Base-by-base conservation (phyloP, 1,140 invertebrate species). In the Drosophila truncata region DNA sequence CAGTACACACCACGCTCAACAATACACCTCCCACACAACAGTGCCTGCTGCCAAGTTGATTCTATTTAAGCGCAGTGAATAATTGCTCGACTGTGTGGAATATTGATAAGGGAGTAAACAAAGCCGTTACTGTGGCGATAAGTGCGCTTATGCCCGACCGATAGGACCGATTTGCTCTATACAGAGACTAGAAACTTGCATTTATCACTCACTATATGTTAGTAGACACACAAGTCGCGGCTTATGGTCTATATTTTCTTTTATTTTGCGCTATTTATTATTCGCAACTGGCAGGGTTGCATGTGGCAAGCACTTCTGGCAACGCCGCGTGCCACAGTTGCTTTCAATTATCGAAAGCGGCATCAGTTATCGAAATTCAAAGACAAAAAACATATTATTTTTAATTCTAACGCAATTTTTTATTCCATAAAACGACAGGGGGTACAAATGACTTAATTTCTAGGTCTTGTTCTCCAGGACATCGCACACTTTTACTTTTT, bases 391-490 rank as follows among this genome's bases (percentile, higher is more conserved):
- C 16, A 50, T 0, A 1, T 8, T n/a, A 47, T 71, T 78, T 16
- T 41, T 69, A 62, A 65, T 80, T 84, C 50, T 80, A 71, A 44
- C 67, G 50, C 54, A 72, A 50, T 69, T 59, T 39, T 85, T 86
- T 83, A 87, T 87, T 87, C 41, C 55, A 69, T 76, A 73, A 79
- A 59, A 52, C 50, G 59, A 74, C 46, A 64, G 58, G 66, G 71
- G 66, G 71, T 86, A 87, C 52, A 88, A 83, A 83, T 88, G 25
- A 39, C 76, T 84, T 88, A 87, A 41, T 16, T 13, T 55, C 80
- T 83, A 88, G 23, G 20, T 62, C 60, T 64, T 59, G 62, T 82
- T 75, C 44, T 67, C 49, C 50, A 80, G 61, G 60, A 52, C 41
- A 77, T 50, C 52, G 50, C 64, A 41, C 50, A 70, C 29, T 72